Evolutionary conservation across 1,140 invertebrate genomes (phyloP).

Genomic region (Aphelinus atriplicis): DNA sequence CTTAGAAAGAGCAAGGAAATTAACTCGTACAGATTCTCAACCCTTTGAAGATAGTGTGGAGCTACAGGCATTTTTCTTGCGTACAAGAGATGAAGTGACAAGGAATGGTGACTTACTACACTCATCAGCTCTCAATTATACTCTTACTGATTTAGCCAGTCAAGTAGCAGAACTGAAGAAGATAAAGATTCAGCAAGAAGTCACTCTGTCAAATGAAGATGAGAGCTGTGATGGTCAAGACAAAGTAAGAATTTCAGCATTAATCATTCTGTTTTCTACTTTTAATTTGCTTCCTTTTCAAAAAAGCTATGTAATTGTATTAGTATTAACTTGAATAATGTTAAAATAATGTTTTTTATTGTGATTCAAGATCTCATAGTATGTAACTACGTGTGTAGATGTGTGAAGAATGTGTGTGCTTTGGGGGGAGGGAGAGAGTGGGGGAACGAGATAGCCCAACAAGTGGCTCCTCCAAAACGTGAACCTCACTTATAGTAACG

Average conservation of each 20-base stretch:
- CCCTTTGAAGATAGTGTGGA: constrained; percentile 95
- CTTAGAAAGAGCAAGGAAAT: constrained; percentile 86
- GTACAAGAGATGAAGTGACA: constrained; percentile 79
- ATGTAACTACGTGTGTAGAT: too few relatives aligned
- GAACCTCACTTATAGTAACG: too few relatives aligned
- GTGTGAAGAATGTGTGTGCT: too few relatives aligned
- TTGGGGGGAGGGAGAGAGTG: too few relatives aligned
- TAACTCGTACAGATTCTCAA: constrained; percentile 91
- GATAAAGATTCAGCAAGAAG: constrained; percentile 80
- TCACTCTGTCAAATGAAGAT: constrained; percentile 75
- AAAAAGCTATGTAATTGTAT: too few relatives aligned
- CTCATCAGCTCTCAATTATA: constrained; percentile 88
- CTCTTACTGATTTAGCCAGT: constrained; percentile 76
- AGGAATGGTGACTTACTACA: constrained; percentile 81
- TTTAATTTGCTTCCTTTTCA: too few relatives aligned
- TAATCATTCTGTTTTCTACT: background rate
- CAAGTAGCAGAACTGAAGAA: constrained; percentile 81
- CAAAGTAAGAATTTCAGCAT: constrained; percentile 50
- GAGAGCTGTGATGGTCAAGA: constrained; percentile 72
- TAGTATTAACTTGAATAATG: too few relatives aligned
- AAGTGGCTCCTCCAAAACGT: too few relatives aligned
- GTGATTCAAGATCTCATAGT: too few relatives aligned
- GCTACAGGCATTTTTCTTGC: constrained; percentile 91
- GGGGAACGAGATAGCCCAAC: too few relatives aligned
- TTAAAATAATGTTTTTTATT: too few relatives aligned